Conservation (phyloP, 2,113 vertebrate genomes). For the Xiphias gladius region DNA sequence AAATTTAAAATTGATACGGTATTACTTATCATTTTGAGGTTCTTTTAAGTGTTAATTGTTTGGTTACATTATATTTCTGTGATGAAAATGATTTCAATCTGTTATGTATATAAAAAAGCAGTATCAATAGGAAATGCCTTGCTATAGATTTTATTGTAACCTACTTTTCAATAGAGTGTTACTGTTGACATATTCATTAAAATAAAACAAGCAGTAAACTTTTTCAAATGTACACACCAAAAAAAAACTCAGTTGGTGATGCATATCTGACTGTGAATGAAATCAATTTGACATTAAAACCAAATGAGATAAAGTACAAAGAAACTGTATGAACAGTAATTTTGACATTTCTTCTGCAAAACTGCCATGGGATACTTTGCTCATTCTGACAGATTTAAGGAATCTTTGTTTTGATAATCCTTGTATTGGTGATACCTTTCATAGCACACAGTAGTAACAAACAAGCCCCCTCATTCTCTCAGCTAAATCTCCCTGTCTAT, state of each 20-base stretch:
- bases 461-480: conserved; percentile 72
- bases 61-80: conserved; percentile 11
- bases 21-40: neutral
- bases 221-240: conserved; percentile 19
- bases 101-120: neutral
- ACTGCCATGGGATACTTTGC: conserved; percentile 67
- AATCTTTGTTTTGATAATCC: conserved; percentile 80
- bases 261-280: conserved; percentile 54
- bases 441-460: conserved; percentile 63
- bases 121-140: neutral
- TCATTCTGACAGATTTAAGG: conserved; percentile 69
- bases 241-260: conserved; percentile 39
- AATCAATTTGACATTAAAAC: conserved; percentile 71
- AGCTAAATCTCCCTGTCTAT: conserved; percentile 78
- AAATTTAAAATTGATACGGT: conserved; percentile 13
- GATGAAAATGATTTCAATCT: neutral
- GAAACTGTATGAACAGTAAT: conserved; percentile 44
- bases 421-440: conserved; percentile 77
- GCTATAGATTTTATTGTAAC: neutral
- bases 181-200: conserved; percentile 15
- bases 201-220: conserved; percentile 41
- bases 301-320: conserved; percentile 57
- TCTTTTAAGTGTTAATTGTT: conserved; percentile 3
- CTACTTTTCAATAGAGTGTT: conserved; percentile 8
- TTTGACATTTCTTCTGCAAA: conserved; percentile 58